Base-by-base conservation (phyloP, 2,113 vertebrate species). In the Sinocyclocheilus anophthalmus region DNA sequence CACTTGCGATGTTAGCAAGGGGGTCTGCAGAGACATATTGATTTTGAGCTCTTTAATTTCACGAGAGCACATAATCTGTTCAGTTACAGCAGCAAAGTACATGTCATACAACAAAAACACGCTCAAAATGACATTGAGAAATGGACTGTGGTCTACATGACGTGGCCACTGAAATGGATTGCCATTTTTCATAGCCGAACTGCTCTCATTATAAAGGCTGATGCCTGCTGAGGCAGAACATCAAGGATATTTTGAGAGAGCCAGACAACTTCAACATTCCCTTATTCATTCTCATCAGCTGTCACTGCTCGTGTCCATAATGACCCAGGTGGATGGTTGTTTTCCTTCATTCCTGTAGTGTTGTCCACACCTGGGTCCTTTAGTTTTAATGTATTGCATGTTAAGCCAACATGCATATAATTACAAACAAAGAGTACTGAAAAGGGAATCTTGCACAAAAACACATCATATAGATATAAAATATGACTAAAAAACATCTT, bases 231-330 rank as follows among this genome's bases (percentile, higher is more conserved):
- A 37, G n/a, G 42, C 4, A 26, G 42, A 20, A 67, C 39, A 65
- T 75, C 37, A 42, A 84, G 72, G 33, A 33, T 33, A 42, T 18
- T 63, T 7, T 45, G 22, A 76, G 39, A 65, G n/a, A 13, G 8
- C n/a, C 6, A 76, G 33, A 75, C 37, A 14, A 50, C 45, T n/a
- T 5, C 22, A 59, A 78, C 33, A 67, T 39, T 18, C 9, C 20
- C 42, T 84, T 70, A 79, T 84, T 72, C 42, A 48, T 72, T 87
- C 55, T 72, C 65, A 70, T 88, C 61, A 84, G 45, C 67, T 39
- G 84, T 82, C 83, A 77, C 37, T 67, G 42, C 20, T 37, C 67
- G 57, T 26, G 78, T 75, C 33, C 53, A 91, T 86, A 80, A 87
- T 82, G 16, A 69, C 14, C 88, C 73, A 59, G 48, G 45, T 81